Percentiles rank a stretch among this genome's conserved stretches.
Evolutionary conservation across 1,140 invertebrate species (phyloP).

Genomic region (Aphidius gifuensis): DNA sequence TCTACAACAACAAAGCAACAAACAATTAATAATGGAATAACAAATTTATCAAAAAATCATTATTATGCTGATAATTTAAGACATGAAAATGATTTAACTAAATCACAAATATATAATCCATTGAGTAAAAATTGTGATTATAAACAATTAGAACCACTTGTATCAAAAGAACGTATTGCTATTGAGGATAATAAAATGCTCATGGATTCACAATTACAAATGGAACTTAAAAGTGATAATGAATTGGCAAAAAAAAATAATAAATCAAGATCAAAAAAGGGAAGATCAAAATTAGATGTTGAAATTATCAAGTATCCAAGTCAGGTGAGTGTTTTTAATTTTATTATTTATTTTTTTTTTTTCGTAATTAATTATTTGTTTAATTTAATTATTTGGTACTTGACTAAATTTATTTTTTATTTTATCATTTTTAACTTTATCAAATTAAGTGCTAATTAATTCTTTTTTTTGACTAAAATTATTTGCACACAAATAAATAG

Average conservation of each 20-base stretch:
- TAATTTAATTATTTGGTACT: no score
- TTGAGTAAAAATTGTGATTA: constrained; percentile 37
- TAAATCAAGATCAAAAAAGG: not conserved
- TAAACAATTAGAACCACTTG: constrained; percentile 44
- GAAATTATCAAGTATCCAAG: not conserved
- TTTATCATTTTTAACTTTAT: no score
- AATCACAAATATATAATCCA: constrained; percentile 42
- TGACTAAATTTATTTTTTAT: no score
- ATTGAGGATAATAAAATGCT: constrained; percentile 16
- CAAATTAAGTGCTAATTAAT: no score
- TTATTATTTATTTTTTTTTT: no score
- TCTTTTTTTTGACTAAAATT: no score
- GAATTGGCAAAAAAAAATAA: not conserved
- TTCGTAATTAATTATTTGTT: no score
- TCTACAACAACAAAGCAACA: not conserved
- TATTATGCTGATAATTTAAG: constrained; percentile 51
- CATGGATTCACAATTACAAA: constrained; percentile 28
- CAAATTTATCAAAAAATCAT: constrained; percentile 21
- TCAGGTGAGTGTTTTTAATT: not conserved
- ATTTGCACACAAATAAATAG: no score
- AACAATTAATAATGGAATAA: constrained; percentile 7
- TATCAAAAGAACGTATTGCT: constrained; percentile 26
- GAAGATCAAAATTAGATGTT: not conserved
- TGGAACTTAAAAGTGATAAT: constrained; percentile 24
- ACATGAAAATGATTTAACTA: constrained; percentile 27